These are phyloP conservation scores for Drosophila athabasca DNA, from an alignment of 1,140 invertebrate genomes.

Conservation along the genomic window DNA sequence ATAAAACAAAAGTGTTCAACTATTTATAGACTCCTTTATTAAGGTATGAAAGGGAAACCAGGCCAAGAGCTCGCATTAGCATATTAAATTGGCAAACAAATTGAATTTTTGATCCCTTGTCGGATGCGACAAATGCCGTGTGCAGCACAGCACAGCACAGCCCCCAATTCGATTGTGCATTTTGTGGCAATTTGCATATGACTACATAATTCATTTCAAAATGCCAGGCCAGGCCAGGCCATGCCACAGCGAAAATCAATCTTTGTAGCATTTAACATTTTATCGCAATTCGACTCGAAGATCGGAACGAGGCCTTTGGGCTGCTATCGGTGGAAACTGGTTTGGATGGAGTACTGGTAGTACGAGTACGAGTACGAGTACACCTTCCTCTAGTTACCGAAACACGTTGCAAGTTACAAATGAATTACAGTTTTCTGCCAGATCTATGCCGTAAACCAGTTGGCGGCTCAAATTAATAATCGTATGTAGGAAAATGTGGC, in stretches of 20 bases:
- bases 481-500: conserved; percentile 61
- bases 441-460: conserved; percentile 61
- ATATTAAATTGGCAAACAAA: conserved; percentile 41
- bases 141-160: neutral
- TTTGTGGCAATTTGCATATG: conserved; percentile 55
- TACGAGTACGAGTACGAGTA: neutral
- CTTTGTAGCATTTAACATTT: conserved; percentile 75
- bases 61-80: conserved; percentile 17
- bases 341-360: conserved; percentile 20
- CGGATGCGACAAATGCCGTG: conserved; percentile 36
- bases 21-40: conserved; percentile 12
- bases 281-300: conserved; percentile 37
- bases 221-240: conserved; percentile 12
- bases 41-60: conserved; percentile 12
- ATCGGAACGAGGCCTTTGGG: conserved; percentile 59
- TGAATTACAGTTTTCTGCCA: conserved; percentile 64
- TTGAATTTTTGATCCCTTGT: conserved; percentile 11
- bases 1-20: neutral
- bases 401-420: conserved; percentile 75
- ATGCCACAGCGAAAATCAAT: conserved; percentile 54
- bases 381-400: conserved; percentile 7
- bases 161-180: conserved; percentile 54
- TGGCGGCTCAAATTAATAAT: conserved; percentile 75
- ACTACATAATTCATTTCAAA: conserved; percentile 54
- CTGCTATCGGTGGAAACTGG: conserved; percentile 55